Evolutionary conservation across 2,113 vertebrate species (phyloP).

Genomic region (Okapia johnstoni): DNA sequence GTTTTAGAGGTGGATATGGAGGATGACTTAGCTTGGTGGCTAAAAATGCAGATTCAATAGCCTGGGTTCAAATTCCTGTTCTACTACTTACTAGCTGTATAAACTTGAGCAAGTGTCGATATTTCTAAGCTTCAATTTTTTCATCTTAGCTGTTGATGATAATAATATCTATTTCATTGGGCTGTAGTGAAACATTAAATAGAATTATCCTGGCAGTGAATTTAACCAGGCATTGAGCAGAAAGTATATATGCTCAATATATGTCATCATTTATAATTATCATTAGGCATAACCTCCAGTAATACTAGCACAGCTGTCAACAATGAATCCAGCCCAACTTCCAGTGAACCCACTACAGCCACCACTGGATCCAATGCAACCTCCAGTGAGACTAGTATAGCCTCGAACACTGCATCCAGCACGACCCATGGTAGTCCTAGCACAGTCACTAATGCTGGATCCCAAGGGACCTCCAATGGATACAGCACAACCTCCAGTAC

Average conservation of each 20-base stretch:
- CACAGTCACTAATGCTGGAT: neutral
- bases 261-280: neutral
- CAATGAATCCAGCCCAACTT: neutral
- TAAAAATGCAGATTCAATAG: neutral
- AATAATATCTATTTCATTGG: neutral
- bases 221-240: neutral
- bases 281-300: neutral
- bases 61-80: neutral
- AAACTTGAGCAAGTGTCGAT: neutral
- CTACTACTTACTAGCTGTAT: neutral
- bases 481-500: neutral
- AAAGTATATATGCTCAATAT: neutral
- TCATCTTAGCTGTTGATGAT: neutral
- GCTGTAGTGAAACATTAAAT: neutral
- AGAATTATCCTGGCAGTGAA: neutral
- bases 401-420: accelerated
- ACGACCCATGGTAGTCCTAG: accelerated
- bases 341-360: neutral
- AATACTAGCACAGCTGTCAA: accelerated
- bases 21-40: neutral
- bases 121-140: neutral
- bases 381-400: neutral
- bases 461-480: neutral
- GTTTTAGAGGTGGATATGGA: neutral
- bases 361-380: accelerated